Evolutionary conservation across 2,888 invertebrate genomes (phyloP).

Genomic region (Microctonus hyperodae): DNA sequence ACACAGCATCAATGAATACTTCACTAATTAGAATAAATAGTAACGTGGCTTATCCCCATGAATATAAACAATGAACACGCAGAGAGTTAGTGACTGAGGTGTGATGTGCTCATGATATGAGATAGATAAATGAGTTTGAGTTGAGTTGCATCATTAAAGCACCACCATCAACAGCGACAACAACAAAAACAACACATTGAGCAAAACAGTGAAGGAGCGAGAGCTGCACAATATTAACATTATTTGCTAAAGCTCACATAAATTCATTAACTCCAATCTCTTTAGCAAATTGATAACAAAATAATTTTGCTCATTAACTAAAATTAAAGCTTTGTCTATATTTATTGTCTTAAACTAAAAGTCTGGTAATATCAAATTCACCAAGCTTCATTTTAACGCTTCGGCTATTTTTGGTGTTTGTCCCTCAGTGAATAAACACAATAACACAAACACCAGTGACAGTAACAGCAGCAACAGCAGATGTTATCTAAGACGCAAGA

Average conservation of each 20-base stretch:
- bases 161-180: neutral
- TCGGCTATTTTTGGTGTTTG: neutral
- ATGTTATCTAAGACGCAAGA: too few relatives aligned
- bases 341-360: too few relatives aligned
- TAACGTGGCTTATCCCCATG: neutral
- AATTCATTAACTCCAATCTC: neutral
- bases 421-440: neutral
- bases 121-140: neutral
- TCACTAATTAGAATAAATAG: neutral
- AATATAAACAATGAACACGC: neutral
- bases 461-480: neutral
- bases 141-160: neutral
- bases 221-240: neutral
- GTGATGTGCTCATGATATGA: neutral
- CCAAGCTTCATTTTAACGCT: neutral
- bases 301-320: neutral
- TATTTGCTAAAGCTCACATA: neutral
- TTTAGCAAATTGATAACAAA: neutral
- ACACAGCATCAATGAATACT: neutral
- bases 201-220: neutral
- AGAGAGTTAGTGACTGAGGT: neutral
- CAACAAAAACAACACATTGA: neutral
- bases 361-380: too few relatives aligned
- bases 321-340: neutral
- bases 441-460: neutral